These are phyloP conservation scores for Garrulus glandarius DNA, from an alignment of 2,797 vertebrate species.

Conservation along the genomic window DNA sequence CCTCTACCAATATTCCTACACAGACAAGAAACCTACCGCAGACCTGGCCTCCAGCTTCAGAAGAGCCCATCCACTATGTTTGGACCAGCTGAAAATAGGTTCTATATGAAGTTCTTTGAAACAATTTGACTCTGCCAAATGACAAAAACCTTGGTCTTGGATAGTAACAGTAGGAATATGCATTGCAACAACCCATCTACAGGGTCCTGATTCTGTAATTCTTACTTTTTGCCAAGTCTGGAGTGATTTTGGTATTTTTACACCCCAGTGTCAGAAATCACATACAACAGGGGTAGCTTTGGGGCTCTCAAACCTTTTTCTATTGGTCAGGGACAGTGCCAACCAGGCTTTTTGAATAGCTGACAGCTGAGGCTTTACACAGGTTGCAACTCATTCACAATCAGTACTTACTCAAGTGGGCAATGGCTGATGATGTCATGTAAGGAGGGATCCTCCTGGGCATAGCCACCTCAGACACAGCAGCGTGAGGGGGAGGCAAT, in stretches of 20 bases:
- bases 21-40: not conserved
- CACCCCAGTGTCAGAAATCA: not conserved
- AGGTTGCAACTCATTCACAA: slow-evolving; percentile 23
- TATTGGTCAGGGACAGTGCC: not conserved
- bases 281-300: not conserved
- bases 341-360: not conserved
- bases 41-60: not conserved
- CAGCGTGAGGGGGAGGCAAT: slow-evolving; percentile 84
- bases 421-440: slow-evolving; percentile 81
- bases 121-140: not conserved
- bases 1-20: not conserved
- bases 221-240: not conserved
- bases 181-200: not conserved
- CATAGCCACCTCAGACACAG: slow-evolving; percentile 84
- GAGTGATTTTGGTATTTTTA: not conserved
- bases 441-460: slow-evolving; percentile 87
- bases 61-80: rapidly evolving
- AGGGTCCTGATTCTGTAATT: not conserved
- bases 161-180: not conserved
- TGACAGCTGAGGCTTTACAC: slow-evolving; percentile 5
- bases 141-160: not conserved
- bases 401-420: slow-evolving; percentile 90
- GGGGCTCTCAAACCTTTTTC: not conserved
- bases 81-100: not conserved
- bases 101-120: not conserved